Base-by-base conservation (phyloP, 2,888 invertebrate species). In the Melinaea menophilus region DNA sequence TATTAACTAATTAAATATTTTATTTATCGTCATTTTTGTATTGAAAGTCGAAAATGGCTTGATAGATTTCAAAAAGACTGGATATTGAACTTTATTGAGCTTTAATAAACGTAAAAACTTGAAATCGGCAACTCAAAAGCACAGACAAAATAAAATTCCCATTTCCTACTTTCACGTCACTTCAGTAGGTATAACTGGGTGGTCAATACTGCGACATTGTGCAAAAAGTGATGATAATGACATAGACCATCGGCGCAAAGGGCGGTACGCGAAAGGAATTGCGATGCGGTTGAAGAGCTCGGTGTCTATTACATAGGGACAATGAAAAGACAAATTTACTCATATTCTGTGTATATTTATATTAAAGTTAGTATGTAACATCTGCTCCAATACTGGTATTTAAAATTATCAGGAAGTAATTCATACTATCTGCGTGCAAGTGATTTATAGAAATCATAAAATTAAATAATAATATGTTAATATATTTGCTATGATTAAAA, bases 161-260 rank as follows among this genome's bases (percentile, higher is more conserved):
- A 31, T 31, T 51, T 31, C 51, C 31, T 31, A 11, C 31, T 22
- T 51, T 51, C 31, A 51, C 51, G 22, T 47, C 22, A 59, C 13
- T n/a, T 34, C 47, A 11, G 60, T 60, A 55, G 31, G 55, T 55
- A 41, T 55, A 55, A 55, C 9, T 33, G 59, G 63, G 64, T 63
- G 70, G 69, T 63, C 67, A 70, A 58, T 61, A 58, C 45, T 47
- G 58, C 55, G 55, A 64, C 63, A 62, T 62, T 64, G 81, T 83
- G 85, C 88, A 89, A 88, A 88, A 90, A 89, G 84, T 82, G 85
- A 86, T 86, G 88, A 87, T 90, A 90, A 90, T 88, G 88, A 86
- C 85, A 81, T 77, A 85, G 82, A 79, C 81, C 84, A 83, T 84
- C 79, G 85, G 80, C 84, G 84, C 81, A 82, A 81, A 86, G 89